Conservation (phyloP, 2,888 invertebrate genomes). For the Acholoe squamosa region DNA sequence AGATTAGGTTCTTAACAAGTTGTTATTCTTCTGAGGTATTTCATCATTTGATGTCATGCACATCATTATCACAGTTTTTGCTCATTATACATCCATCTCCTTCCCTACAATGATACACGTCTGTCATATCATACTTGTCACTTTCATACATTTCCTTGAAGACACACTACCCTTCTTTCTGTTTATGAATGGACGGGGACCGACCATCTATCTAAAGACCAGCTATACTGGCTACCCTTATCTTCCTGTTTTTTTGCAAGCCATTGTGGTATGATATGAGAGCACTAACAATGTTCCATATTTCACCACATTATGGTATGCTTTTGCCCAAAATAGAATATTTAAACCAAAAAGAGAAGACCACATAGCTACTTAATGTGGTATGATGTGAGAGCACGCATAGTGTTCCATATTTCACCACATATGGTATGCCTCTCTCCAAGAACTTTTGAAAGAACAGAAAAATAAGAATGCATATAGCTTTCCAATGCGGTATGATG, state of each 20-base stretch:
- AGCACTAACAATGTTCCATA: too few relatives aligned
- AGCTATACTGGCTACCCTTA: neutral
- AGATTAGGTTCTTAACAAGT: neutral
- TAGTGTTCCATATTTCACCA: too few relatives aligned
- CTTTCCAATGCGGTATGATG: constrained; percentile 28
- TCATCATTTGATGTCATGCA: neutral
- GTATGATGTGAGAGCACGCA: too few relatives aligned
- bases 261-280: too few relatives aligned
- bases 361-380: too few relatives aligned
- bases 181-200: constrained; percentile 12
- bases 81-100: neutral
- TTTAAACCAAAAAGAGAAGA: too few relatives aligned
- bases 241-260: neutral
- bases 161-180: neutral
- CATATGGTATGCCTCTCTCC: too few relatives aligned
- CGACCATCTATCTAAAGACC: neutral
- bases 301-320: too few relatives aligned
- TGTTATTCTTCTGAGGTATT: neutral
- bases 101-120: neutral
- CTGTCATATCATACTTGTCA: neutral
- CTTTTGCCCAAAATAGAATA: too few relatives aligned
- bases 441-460: too few relatives aligned
- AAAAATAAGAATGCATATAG: neutral
- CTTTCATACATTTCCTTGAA: neutral
- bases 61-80: neutral